Conservation (phyloP, 2,797 vertebrate genomes). For the Okamejei kenojei region DNA sequence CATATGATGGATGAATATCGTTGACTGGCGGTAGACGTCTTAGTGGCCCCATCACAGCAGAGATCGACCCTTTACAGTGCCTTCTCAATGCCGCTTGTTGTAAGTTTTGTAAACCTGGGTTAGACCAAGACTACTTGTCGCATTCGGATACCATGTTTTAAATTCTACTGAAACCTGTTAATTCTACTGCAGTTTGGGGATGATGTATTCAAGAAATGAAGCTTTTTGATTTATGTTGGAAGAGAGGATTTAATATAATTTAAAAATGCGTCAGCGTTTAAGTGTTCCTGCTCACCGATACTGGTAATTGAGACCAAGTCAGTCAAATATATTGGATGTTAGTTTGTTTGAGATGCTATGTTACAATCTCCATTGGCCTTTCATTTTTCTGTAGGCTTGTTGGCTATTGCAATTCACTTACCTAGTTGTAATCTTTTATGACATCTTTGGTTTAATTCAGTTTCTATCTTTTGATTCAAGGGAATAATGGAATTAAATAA, state of each 20-base stretch:
- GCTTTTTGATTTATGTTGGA: background rate
- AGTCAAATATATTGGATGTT: background rate
- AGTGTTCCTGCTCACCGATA: background rate
- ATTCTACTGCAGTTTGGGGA: background rate
- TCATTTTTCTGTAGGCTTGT: background rate
- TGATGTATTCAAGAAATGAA: background rate
- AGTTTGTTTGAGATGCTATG: background rate
- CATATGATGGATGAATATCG: background rate
- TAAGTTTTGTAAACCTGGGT: background rate
- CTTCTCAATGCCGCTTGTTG: background rate
- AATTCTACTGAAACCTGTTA: background rate
- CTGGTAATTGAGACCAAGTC: background rate
- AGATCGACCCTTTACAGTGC: background rate
- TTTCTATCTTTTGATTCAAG: background rate
- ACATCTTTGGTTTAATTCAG: background rate
- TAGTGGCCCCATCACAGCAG: background rate
- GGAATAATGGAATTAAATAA: background rate
- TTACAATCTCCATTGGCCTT: background rate
- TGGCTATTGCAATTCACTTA: background rate
- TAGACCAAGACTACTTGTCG: too few species aligned
- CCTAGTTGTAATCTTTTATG: background rate
- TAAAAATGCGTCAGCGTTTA: background rate
- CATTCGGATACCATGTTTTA: slow-evolving; percentile 14
- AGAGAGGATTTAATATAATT: background rate
- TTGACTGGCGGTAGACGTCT: background rate